Evolutionary conservation across 2,797 vertebrate genomes (phyloP), one percentile per base, ranked within the genome.

Genomic region (Diplodus sargus): DNA sequence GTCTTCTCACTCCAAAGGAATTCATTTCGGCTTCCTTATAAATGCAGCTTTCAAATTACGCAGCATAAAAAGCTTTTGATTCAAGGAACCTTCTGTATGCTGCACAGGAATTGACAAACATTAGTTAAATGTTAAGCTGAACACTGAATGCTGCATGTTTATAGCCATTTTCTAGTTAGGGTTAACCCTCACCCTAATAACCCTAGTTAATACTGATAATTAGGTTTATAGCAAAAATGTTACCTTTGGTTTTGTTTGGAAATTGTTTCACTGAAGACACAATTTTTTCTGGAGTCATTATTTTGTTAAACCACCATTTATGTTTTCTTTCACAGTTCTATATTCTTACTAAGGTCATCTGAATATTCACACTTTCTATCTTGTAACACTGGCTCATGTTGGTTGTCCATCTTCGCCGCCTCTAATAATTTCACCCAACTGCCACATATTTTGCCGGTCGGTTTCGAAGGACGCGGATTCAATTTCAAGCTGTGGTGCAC

Each of bases 401-500:
- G 0, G 17, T 51, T 13, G 9, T 30, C 11, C 39, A 3, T 56
- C 49, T 74, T 61, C 12, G 43, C 43, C 2, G 2, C 3, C 15
- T 70, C 18, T 61, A 64, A 64, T 49, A 43, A 48, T 47, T 52
- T 43, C 63, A 63, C 39, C 28, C 7, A 20, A 43, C 47, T 70
- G 68, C 57, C 18, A 34, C 54, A 4, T 23, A 68, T 76, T 60
- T 58, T 42, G 6, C 65, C 28, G 15, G 63, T 60, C 43, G 8
- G 39, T 58, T 73, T 58, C 17, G n/a, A 81, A 30, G 58, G 48
- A 74, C 1, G 5, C 47, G 20, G 54, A 69, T 77, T 78, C 25
- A 52, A 65, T 78, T 81, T 81, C 58, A 72, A 79, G 58, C 71
- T 73, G 70, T 48, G 49, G 51, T 82, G 70, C 57, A 3, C 83